Evolutionary conservation across 2,888 invertebrate genomes (phyloP), one percentile per base, ranked within the genome.

Genomic region (Diadromus collaris): DNA sequence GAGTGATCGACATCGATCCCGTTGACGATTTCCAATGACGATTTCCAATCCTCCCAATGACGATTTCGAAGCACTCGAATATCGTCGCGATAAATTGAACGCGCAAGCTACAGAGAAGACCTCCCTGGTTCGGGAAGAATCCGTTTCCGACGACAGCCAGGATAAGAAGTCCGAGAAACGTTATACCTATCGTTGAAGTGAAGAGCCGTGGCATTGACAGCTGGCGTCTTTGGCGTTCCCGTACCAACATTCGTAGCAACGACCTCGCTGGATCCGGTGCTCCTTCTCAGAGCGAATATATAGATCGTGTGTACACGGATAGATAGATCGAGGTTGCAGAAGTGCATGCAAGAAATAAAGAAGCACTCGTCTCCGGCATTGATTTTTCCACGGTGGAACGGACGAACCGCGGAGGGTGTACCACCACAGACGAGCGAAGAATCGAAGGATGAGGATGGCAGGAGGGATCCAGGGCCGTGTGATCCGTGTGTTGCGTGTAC

Each of bases 41-140:
- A 68, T 68, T 38, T 56, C 54, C 41, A 41, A n/a, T n/a, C n/a
- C n/a, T n/a, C n/a, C n/a, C n/a, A n/a, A n/a, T 56, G 56, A 56
- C 41, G 38, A 68, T 68, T 38, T 56, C 54, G 56, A 41, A n/a
- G 16, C 16, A 32, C 34, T 48, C 68, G 60, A 76, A 72, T 69
- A 72, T 76, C 48, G 44, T 32, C 9, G 48, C 56, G 51, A 76
- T 79, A 72, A 76, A 79, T 79, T 73, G 76, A 73, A 56, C 29
- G 56, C 61, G 64, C 60, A 79, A 79, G 63, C 38, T 10, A 21
- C n/a, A 32, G 6, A n/a, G 24, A 7, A 76, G 68, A 72, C 79
- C 76, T 72, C 64, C 72, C 72, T 38, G 27, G 60, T 34, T 63
- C 68, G 92, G 91, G 91, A 86, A 86, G 91, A 86, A 86, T 82